Evolutionary conservation across 2,113 vertebrate species (phyloP).

Genomic region (Solenodon paradoxus): DNA sequence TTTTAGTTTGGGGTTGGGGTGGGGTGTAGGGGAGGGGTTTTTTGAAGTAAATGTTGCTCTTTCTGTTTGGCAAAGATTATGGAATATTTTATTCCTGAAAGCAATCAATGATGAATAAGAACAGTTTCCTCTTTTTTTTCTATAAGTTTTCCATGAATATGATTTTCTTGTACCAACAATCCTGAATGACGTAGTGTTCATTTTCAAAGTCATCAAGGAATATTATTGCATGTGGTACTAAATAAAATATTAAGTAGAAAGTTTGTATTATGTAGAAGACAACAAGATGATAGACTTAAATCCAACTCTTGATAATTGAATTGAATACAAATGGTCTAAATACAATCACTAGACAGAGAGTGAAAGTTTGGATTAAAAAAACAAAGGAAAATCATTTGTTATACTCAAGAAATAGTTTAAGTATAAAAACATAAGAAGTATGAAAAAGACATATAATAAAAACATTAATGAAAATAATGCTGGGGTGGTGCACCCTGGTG

Average conservation of each 20-base stretch:
- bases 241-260: not conserved
- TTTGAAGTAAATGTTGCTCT: slow-evolving; percentile 49
- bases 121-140: slow-evolving; percentile 33
- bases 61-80: slow-evolving; percentile 60
- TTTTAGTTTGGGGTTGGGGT: not conserved
- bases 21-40: not conserved
- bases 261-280: not conserved
- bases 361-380: not conserved
- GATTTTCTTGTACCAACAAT: slow-evolving; percentile 8
- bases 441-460: not conserved
- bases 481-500: too few species aligned
- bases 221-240: not conserved
- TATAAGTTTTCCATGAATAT: slow-evolving; percentile 39
- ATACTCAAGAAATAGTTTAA: not conserved
- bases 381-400: not conserved
- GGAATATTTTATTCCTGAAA: slow-evolving; percentile 63
- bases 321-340: not conserved
- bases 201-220: slow-evolving; percentile 25
- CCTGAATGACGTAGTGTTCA: slow-evolving; percentile 36
- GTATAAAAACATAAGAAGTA: not conserved
- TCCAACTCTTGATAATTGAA: not conserved
- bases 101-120: slow-evolving; percentile 23
- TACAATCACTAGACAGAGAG: not conserved
- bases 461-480: not conserved
- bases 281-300: not conserved